Evolutionary conservation across 2,888 invertebrate species (phyloP).

Genomic region (Merodon equestris): DNA sequence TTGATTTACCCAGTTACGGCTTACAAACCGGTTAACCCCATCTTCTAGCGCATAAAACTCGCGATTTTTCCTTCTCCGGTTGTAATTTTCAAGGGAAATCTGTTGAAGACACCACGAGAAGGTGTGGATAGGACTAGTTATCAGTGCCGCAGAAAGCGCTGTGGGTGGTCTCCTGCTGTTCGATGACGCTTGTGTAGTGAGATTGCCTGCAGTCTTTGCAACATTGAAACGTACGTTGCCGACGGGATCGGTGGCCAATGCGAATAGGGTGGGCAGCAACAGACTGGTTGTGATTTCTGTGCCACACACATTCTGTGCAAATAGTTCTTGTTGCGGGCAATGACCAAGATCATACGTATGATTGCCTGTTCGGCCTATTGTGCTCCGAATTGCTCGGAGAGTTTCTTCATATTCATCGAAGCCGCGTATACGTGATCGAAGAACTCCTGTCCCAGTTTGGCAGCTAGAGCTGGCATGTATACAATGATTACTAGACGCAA

Average conservation of each 20-base stretch:
- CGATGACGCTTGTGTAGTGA: slow-evolving; percentile 92
- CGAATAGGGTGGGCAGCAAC: slow-evolving; percentile 95
- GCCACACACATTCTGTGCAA: slow-evolving; percentile 95
- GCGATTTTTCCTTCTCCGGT: too few relatives aligned
- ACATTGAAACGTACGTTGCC: slow-evolving; percentile 99
- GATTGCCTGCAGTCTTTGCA: slow-evolving; percentile 98
- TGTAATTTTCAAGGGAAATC: too few relatives aligned
- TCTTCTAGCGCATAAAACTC: too few relatives aligned
- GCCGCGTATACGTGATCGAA: slow-evolving; percentile 99
- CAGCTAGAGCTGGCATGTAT: slow-evolving; percentile 98
- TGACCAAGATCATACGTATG: slow-evolving; percentile 95
- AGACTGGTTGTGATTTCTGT: slow-evolving; percentile 94
- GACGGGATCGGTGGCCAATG: slow-evolving; percentile 97
- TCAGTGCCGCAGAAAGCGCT: too few relatives aligned
- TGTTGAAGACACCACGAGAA: too few relatives aligned
- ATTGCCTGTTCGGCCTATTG: slow-evolving; percentile 98
- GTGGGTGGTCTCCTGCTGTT: slow-evolving; percentile 96
- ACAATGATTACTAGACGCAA: slow-evolving; percentile 97
- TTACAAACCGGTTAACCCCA: too few relatives aligned
- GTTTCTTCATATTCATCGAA: slow-evolving; percentile 95
- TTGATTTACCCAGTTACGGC: too few relatives aligned
- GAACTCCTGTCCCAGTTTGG: slow-evolving; percentile 97
- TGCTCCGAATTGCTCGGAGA: slow-evolving; percentile 98
- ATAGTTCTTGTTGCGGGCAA: slow-evolving; percentile 98
- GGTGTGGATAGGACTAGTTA: too few relatives aligned